phyloP scores from a whole-genome alignment of 30 jellyfish, hydroid and myxozoan genomes.

The Phacellophora camtschatica region DNA sequence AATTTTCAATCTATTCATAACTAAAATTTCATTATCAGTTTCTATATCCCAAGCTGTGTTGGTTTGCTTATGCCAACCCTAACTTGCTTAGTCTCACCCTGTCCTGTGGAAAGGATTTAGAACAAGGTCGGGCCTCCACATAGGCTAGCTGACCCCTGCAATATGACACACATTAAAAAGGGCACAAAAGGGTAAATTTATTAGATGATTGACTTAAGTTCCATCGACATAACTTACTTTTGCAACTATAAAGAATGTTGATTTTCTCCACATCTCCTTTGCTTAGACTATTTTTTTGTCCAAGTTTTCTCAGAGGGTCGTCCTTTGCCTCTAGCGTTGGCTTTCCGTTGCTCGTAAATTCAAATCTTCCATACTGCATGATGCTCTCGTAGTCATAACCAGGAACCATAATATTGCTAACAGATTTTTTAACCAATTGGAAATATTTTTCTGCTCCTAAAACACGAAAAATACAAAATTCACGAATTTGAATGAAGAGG shows the following conservation, averaged over 20 bases:
- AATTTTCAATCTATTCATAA: no score
- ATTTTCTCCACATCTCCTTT: conserved; percentile 15
- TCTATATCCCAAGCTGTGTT: no score
- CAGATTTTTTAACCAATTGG: conserved; percentile 2
- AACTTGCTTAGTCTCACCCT: no score
- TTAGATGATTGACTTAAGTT: no score
- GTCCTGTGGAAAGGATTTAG: no score
- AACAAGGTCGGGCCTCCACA: no score
- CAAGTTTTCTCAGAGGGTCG: conserved; percentile 13
- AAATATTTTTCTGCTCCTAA: conserved; percentile 3
- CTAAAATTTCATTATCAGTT: no score
- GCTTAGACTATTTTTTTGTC: conserved; percentile 9
- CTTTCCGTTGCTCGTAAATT: conserved; percentile 5
- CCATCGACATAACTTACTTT: conserved; percentile 5
- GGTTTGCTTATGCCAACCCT: no score
- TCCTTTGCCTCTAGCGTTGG: conserved; percentile 25
- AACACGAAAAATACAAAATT: background rate
- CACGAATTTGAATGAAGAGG: background rate
- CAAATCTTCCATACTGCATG: conserved; percentile 20
- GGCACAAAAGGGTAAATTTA: no score
- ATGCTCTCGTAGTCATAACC: conserved; percentile 26
- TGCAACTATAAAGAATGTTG: conserved; percentile 4
- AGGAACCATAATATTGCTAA: background rate
- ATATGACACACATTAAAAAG: no score
- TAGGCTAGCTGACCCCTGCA: no score